Conservation (phyloP, 2,113 vertebrate species). For the Scopus umbretta region DNA sequence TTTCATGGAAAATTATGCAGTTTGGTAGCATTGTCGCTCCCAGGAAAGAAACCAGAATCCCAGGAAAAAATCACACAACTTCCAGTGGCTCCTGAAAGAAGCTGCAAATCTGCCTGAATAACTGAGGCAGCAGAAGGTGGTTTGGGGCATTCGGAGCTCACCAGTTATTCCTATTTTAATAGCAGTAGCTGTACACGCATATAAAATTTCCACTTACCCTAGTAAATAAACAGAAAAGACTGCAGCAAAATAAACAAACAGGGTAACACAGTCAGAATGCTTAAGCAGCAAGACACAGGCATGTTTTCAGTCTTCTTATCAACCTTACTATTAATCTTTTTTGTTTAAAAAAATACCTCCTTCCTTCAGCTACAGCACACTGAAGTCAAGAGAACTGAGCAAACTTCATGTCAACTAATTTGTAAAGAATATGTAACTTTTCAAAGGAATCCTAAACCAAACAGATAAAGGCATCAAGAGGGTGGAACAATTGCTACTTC, state of each 20-base stretch:
- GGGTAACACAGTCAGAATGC: background rate
- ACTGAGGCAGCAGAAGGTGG: background rate
- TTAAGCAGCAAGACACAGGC: slow-evolving; percentile 5
- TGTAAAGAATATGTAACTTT: background rate
- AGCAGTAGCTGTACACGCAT: background rate
- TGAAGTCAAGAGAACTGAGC: background rate
- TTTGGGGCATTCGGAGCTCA: background rate
- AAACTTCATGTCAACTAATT: background rate
- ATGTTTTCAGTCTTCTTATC: background rate
- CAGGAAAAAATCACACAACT: background rate
- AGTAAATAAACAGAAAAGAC: slow-evolving; percentile 19
- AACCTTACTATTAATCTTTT: background rate
- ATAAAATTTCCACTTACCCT: background rate
- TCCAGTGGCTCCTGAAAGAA: background rate
- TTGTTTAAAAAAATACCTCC: background rate
- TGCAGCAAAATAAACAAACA: slow-evolving; percentile 12
- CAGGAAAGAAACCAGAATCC: background rate
- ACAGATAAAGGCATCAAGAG: background rate
- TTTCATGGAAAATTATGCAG: background rate
- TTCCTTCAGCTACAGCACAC: background rate
- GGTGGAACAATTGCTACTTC: background rate
- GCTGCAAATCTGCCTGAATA: background rate
- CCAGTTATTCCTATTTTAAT: background rate
- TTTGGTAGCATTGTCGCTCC: background rate
- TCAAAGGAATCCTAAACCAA: background rate